These are phyloP conservation scores for Sminthurinus aureus DNA, from an alignment of 2,888 invertebrate genomes.

Conservation along the genomic window DNA sequence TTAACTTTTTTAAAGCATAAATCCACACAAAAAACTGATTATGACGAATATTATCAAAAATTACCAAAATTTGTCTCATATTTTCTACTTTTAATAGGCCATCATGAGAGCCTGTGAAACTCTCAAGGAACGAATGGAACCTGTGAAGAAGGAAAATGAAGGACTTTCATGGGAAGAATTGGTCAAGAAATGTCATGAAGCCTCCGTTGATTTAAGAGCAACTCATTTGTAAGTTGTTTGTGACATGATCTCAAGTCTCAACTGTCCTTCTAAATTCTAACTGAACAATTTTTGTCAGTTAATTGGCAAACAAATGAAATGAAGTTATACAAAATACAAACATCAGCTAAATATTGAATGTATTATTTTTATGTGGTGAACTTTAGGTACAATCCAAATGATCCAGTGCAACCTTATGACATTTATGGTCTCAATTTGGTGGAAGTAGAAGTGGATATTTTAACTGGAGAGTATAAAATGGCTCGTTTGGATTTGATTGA, in stretches of 20 bases:
- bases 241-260: no score
- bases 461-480: conserved; percentile 62
- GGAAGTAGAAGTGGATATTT: conserved; percentile 69
- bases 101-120: conserved; percentile 62
- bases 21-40: no score
- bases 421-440: conserved; percentile 72
- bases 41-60: no score
- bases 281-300: no score
- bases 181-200: conserved; percentile 60
- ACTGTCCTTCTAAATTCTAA: no score
- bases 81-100: conserved; percentile 50
- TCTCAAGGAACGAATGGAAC: conserved; percentile 61
- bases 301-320: no score
- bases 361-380: no score
- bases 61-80: neutral
- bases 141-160: conserved; percentile 57
- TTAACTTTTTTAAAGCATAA: neutral
- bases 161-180: conserved; percentile 62
- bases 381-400: conserved; percentile 44
- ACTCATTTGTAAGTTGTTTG: conserved; percentile 63
- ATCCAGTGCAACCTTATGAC: conserved; percentile 68
- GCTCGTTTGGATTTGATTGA: conserved; percentile 54
- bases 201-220: conserved; percentile 65
- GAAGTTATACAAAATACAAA: no score
- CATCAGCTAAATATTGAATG: no score